Conservation (phyloP, 1,140 invertebrate species). For the Rhyacophila brunnea region DNA sequence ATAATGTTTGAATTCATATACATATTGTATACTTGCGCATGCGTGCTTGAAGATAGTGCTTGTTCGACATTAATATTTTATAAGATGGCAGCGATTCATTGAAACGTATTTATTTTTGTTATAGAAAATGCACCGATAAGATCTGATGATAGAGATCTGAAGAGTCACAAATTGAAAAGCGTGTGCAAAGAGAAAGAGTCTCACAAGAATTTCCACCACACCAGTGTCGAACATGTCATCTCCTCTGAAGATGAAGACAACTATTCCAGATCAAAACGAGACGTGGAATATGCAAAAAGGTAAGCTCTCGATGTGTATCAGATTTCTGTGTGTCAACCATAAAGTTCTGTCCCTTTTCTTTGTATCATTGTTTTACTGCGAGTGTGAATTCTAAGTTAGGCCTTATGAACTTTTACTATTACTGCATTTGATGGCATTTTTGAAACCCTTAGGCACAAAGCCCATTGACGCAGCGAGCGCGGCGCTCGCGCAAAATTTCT, state of each 20-base stretch:
- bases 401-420: no score
- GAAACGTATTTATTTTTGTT: background rate
- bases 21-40: background rate
- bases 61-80: background rate
- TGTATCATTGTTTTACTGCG: no score
- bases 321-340: no score
- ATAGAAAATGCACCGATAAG: conserved; percentile 6
- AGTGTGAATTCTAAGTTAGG: no score
- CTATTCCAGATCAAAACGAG: background rate
- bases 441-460: no score
- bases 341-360: no score
- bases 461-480: no score
- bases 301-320: background rate
- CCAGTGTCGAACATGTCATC: conserved; percentile 10
- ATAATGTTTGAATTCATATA: background rate
- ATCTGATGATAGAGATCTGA: background rate
- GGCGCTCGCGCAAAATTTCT: no score
- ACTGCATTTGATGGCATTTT: no score
- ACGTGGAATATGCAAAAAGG: background rate
- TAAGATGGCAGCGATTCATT: background rate
- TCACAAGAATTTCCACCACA: background rate
- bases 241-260: conserved; percentile 14
- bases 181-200: conserved; percentile 13
- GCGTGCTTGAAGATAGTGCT: background rate
- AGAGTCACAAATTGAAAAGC: conserved; percentile 12